Percentiles rank a stretch among this genome's conserved stretches.
phyloP scores from a whole-genome alignment of 2,797 vertebrate genomes.

The Sorex maritimensis region DNA sequence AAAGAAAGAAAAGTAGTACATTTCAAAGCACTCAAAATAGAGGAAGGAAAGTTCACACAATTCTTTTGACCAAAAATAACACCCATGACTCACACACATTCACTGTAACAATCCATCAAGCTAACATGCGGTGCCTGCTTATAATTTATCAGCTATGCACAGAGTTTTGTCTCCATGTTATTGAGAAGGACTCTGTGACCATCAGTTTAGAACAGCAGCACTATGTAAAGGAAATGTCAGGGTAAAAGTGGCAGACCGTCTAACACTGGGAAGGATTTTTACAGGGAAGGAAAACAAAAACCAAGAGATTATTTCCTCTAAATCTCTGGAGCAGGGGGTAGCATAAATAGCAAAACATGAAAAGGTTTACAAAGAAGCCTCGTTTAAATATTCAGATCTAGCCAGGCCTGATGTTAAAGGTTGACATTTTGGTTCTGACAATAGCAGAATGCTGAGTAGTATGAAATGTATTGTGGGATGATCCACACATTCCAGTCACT shows the following conservation, averaged over 20 bases:
- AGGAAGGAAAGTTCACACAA: conserved; percentile 84
- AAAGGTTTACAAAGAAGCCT: conserved; percentile 63
- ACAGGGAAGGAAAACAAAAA: conserved; percentile 65
- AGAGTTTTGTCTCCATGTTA: conserved; percentile 60
- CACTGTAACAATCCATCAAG: conserved; percentile 78
- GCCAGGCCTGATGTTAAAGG: not conserved
- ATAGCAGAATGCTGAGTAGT: not conserved
- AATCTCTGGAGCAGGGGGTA: conserved; percentile 3
- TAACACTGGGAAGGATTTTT: conserved; percentile 59
- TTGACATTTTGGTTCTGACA: conserved; percentile 57
- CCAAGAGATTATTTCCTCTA: conserved; percentile 12
- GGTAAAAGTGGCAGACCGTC: not conserved
- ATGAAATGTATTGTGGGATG: not conserved
- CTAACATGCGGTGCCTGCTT: conserved; percentile 60
- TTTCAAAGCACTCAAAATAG: conserved; percentile 79
- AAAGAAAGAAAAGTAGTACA: conserved; percentile 7
- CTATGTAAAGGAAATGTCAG: conserved; percentile 66
- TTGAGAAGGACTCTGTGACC: conserved; percentile 77
- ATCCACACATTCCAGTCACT: not conserved
- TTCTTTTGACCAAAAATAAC: conserved; percentile 86
- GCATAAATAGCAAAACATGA: conserved; percentile 37
- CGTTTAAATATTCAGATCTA: conserved; percentile 71
- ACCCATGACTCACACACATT: conserved; percentile 79
- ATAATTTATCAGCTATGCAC: conserved; percentile 79
- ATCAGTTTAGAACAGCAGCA: conserved; percentile 65